Conservation (phyloP, 2,888 invertebrate genomes). For the Graphium colonna region DNA sequence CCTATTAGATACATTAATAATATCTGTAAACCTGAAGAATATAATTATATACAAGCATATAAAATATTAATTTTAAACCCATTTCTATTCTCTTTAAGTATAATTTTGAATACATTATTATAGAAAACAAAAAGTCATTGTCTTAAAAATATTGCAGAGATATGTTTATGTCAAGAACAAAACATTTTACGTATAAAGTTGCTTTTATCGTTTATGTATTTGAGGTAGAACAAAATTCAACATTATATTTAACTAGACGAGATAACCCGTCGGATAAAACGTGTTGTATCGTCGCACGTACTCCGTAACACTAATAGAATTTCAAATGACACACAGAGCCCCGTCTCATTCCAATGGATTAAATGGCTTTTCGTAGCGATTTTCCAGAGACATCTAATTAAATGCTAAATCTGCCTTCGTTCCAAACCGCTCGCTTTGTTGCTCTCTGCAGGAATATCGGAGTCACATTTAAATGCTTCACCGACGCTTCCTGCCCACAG, state of each 20-base stretch:
- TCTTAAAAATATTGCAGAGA: too few species aligned
- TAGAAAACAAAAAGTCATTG: too few species aligned
- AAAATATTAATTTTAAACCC: too few species aligned
- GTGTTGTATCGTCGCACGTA: conserved; percentile 20
- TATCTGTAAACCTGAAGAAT: too few species aligned
- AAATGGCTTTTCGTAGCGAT: conserved; percentile 36
- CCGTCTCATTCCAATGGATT: conserved; percentile 29
- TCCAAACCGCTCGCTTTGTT: conserved; percentile 14
- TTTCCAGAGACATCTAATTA: conserved; percentile 31
- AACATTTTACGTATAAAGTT: not conserved
- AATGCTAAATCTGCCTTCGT: conserved; percentile 24
- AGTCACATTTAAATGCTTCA: conserved; percentile 14
- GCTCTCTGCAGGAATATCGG: conserved; percentile 6
- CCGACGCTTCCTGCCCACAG: not conserved
- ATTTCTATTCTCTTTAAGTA: too few species aligned
- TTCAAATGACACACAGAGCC: conserved; percentile 27
- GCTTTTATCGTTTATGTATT: not conserved
- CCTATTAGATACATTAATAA: too few species aligned
- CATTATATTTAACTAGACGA: conserved; percentile 1
- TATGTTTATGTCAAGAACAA: too few species aligned
- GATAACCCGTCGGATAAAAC: conserved; percentile 30
- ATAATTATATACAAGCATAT: too few species aligned
- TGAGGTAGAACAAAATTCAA: not conserved
- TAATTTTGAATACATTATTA: too few species aligned
- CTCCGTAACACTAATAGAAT: conserved; percentile 31